Base-by-base conservation (phyloP, 2,797 vertebrate genomes). In the Ciconia nigra region DNA sequence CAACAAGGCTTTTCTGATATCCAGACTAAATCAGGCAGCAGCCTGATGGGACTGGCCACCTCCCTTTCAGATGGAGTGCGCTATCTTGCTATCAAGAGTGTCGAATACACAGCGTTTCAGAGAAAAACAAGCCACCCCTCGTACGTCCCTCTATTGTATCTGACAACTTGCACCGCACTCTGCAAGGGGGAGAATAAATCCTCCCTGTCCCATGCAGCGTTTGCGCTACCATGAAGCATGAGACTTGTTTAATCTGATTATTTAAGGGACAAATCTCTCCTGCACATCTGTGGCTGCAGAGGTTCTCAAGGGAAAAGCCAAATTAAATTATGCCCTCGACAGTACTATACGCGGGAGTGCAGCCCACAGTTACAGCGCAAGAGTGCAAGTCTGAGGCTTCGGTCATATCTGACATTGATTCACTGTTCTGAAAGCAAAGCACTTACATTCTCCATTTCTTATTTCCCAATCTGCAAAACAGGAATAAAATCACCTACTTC, bases 221-320 rank as follows among this genome's bases (percentile, higher is more conserved):
- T 26, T 13, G 57, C 69, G 88, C 73, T 59, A 14, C 77, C 29
- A 7, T 2, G 29, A 29, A 44, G 51, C 39, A 44, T 10, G 20
- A 72, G 78, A 15, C 72, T 59, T 26, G 4, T 37, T 86, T 59
- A 31, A 70, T 87, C 73, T 72, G 66, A 65, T 89, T 85, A 79
- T 79, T 72, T 42, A 41, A 44, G 63, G 87, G 46, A 72, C 42
- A 66, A 52, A 93, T 58, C 85, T 70, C 82, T 55, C 67, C 82
- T 35, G 59, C 67, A 87, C 74, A 35, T 80, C 79, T 83, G 63
- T 18, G 59, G 20, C 58, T 42, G 67, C 58, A 29, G 62, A 81
- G 71, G 46, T 37, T 95, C 90, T 61, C 65, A 18, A 73, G 76
- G 91, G 80, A 91, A 82, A 91, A 92, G 35, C 39, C 57, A 79